Evolutionary conservation across 1,140 invertebrate genomes (phyloP), one percentile per base, ranked within the genome.

Genomic region (Leptinotarsa lineolata): DNA sequence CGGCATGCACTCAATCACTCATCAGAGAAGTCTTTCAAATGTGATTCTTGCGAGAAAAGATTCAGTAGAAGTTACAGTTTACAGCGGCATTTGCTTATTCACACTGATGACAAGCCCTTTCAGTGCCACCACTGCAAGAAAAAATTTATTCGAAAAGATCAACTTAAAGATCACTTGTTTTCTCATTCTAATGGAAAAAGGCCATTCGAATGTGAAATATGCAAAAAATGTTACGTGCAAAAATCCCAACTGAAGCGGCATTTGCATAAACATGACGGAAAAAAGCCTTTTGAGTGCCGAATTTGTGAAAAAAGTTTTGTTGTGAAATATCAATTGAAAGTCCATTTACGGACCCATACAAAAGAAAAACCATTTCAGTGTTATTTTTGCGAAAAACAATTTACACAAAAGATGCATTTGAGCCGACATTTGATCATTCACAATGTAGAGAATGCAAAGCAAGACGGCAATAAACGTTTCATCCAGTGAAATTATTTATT

Each of bases 41-140:
- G 92, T 81, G 84, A 85, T 58, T 86, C 88, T 60, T 93, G 92
- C 81, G 83, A 86, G 11, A 88, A 92, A 69, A 16, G 15, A 60
- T 70, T 60, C 18, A 22, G 8, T 21, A 15, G 16, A n/a, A 21
- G n/a, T 11, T 16, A 24, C 30, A n/a, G 15, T 60, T 18, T 70
- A 30, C 8, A 16, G 5, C 16, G n/a, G 12, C 69, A 70, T 16
- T 16, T 44, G 30, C 18, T 15, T n/a, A 70, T 18, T 15, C 69
- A 70, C 24, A 15, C 24, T n/a, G 45, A n/a, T 15, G 45, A 48
- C 8, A 46, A 58, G 48, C 30, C 16, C 13, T 39, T 39, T 39
- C 39, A 48, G 20, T 69, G 67, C 54, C 5, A 58, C 11, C 18
- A 48, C n/a, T 69, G 67, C 48, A 15, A 16, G 3, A 69, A n/a